phyloP scores from a whole-genome alignment of 2,113 vertebrate species.

The Myiopsitta monachus region DNA sequence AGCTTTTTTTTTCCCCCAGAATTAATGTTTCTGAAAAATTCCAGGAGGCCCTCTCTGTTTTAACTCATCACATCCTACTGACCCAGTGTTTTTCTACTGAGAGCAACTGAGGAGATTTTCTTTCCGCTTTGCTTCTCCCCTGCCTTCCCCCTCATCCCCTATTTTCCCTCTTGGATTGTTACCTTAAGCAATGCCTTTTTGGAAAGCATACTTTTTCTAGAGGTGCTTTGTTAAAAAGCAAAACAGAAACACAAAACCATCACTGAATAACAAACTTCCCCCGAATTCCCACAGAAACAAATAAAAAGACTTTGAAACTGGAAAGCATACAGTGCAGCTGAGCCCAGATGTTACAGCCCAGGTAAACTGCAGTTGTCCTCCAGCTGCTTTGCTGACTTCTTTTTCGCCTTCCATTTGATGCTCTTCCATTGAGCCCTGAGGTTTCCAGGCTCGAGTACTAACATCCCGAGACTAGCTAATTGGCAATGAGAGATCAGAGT shows the following conservation, averaged over 20 bases:
- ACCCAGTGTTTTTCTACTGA: not conserved
- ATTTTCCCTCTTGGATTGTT: constrained; percentile 26
- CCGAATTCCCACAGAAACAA: constrained; percentile 14
- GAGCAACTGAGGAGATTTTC: not conserved
- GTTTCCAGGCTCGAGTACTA: not conserved
- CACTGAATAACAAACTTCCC: constrained; percentile 15
- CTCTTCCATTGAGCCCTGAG: not conserved
- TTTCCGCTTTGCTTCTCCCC: not conserved
- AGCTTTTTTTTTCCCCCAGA: not conserved
- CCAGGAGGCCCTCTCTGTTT: not conserved
- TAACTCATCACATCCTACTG: not conserved
- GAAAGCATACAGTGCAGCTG: not conserved
- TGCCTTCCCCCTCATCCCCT: not conserved
- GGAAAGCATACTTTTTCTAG: not conserved
- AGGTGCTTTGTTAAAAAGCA: constrained; percentile 28
- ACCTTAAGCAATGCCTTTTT: constrained; percentile 52
- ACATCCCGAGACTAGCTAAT: not conserved
- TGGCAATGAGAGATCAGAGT: accelerated
- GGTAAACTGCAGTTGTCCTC: constrained; percentile 10
- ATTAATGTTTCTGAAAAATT: not conserved
- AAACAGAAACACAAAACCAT: constrained; percentile 30
- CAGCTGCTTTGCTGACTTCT: constrained; percentile 1
- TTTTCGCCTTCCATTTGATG: constrained; percentile 1
- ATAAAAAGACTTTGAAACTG: constrained; percentile 29
- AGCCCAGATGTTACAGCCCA: not conserved